Evolutionary conservation across 2,888 invertebrate genomes (phyloP).

Genomic region (Hirtodrosophila trivittata): DNA sequence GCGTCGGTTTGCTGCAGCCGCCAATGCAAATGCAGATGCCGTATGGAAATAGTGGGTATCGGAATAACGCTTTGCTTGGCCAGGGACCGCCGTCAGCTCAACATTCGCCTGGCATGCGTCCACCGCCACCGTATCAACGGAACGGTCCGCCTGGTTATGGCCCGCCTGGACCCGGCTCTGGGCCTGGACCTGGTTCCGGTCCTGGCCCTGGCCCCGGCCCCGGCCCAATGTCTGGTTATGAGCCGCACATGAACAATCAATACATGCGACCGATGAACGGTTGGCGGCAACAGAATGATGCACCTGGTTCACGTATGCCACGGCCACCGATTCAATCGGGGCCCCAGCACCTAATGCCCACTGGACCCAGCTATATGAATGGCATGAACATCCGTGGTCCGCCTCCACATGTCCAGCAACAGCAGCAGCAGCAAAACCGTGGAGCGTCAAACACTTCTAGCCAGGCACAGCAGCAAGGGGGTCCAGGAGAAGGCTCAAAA

Average conservation of each 20-base stretch:
- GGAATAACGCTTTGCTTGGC: slow-evolving; percentile 61
- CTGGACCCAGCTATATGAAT: slow-evolving; percentile 64
- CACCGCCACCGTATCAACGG: slow-evolving; percentile 75
- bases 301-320: slow-evolving; percentile 84
- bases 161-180: slow-evolving; percentile 34
- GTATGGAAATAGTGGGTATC: slow-evolving; percentile 44
- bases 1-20: slow-evolving; percentile 66
- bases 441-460: too few species aligned
- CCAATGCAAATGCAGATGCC: slow-evolving; percentile 45
- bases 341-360: slow-evolving; percentile 65
- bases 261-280: slow-evolving; percentile 70
- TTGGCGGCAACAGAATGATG: slow-evolving; percentile 75
- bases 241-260: slow-evolving; percentile 51
- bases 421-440: too few species aligned
- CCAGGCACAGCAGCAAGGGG: slow-evolving; percentile 35
- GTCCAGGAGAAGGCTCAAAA: slow-evolving; percentile 17
- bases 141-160: slow-evolving; percentile 53
- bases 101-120: slow-evolving; percentile 62
- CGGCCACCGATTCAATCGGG: slow-evolving; percentile 84
- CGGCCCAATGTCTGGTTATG: slow-evolving; percentile 43
- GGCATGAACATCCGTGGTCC: slow-evolving; percentile 67
- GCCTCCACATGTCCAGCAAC: slow-evolving; percentile 57
- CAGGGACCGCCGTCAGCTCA: slow-evolving; percentile 43
- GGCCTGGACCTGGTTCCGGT: slow-evolving; percentile 16
- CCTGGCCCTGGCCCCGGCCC: slow-evolving; percentile 16